Evolutionary conservation across 1,140 invertebrate species (phyloP), one percentile per base, ranked within the genome.

Genomic region (Drosophila athabasca): DNA sequence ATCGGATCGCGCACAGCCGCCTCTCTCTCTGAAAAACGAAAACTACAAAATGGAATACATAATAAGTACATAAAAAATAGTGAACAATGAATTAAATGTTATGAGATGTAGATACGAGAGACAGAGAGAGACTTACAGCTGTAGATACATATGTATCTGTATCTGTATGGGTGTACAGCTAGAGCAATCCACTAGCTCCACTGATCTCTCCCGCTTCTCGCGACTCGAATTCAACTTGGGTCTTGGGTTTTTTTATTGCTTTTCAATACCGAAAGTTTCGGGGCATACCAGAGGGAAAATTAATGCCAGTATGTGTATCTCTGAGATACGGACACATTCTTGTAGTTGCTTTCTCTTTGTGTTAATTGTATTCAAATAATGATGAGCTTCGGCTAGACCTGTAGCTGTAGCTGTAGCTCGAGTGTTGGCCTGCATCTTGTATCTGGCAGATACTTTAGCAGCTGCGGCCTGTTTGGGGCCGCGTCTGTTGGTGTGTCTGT

Each of bases 281-380:
- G 70, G 48, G 52, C 62, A 74, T 74, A 75, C 71, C 71, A 59
- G 44, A 58, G 71, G 66, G 71, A 75, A 75, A 75, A 75, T 66
- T 75, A 75, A 75, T 74, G 70, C 71, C 69, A 72, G 70, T 73
- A 73, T 49, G 51, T 72, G 68, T 72, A 73, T 73, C 69, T 62
- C 24, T 29, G 4, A 35, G 68, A 72, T 72, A 49, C 57, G 62
- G 62, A 68, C 54, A 62, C 55, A 76, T 77, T 61, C 59, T 59
- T 26, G 46, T 70, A 68, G 73, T 78, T 87, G 84, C 83, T 88
- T 89, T 89, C 84, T 89, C 84, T 80, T 74, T 54, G 73, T 79
- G 72, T 89, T 90, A 83, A 90, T 88, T 88, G 84, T 88, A 89
- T 88, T 77, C 84, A 71, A 84, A 89, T 88, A 89, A 88, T 79